Evolutionary conservation across 2,113 vertebrate species (phyloP).

Genomic region (Serranochromis macrocephalus): DNA sequence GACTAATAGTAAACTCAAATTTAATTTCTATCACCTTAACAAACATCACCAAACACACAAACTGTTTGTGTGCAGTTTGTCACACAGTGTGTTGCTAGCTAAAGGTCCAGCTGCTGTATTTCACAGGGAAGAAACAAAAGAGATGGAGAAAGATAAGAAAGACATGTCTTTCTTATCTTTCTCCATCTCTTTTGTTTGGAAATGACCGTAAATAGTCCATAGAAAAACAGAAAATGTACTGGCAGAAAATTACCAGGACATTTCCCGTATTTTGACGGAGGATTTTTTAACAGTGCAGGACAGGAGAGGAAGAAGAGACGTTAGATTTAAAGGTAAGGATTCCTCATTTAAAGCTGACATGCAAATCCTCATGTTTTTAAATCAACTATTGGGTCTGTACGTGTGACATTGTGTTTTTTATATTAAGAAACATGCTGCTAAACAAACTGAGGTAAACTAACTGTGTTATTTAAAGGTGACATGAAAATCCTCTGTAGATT

Average conservation of each 20-base stretch:
- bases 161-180: not conserved
- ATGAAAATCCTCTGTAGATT: not conserved
- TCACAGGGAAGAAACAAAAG: not conserved
- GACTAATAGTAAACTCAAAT: not conserved
- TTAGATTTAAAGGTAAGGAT: not conserved
- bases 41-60: not conserved
- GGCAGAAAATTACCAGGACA: no score
- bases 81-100: not conserved
- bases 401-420: not conserved
- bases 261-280: no score
- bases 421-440: not conserved
- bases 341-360: not conserved
- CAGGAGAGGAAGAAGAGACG: not conserved
- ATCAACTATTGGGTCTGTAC: not conserved
- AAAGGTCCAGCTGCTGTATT: not conserved
- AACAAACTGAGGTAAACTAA: not conserved
- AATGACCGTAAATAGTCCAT: no score
- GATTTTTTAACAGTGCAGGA: not conserved
- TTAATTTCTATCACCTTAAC: fast-evolving
- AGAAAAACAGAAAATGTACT: no score
- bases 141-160: not conserved
- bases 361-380: not conserved
- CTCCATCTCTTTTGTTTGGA: no score
- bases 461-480: not conserved
- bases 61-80: not conserved